Conservation (phyloP, 2,888 invertebrate species). For the Ophion costatus region DNA sequence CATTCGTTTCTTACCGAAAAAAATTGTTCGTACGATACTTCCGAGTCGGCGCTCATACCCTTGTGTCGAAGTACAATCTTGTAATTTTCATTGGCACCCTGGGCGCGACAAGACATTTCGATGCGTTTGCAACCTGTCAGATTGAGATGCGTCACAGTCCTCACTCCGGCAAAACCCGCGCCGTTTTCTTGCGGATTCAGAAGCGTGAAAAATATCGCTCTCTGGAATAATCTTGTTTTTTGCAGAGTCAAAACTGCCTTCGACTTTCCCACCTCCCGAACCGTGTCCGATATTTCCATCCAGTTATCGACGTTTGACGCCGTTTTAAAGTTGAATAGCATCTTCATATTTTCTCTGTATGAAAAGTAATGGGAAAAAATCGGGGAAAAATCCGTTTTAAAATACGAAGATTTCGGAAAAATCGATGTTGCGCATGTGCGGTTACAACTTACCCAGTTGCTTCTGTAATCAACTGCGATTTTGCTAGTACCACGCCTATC, state of each 20-base stretch:
- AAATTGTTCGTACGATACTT: conserved; percentile 87
- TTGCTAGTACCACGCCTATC: conserved; percentile 17
- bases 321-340: conserved; percentile 86
- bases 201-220: conserved; percentile 87
- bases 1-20: conserved; percentile 76
- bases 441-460: conserved; percentile 1
- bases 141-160: conserved; percentile 84
- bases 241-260: conserved; percentile 87
- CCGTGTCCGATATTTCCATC: conserved; percentile 88
- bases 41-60: conserved; percentile 85
- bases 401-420: not conserved
- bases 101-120: conserved; percentile 85
- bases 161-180: conserved; percentile 88
- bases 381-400: not conserved
- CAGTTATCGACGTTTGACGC: conserved; percentile 85
- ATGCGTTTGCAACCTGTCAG: conserved; percentile 84
- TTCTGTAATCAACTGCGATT: not conserved
- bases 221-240: conserved; percentile 86
- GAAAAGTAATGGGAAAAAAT: not conserved
- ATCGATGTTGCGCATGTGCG: not conserved
- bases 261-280: conserved; percentile 87
- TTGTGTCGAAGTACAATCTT: conserved; percentile 87
- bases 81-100: conserved; percentile 86
- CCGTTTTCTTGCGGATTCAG: conserved; percentile 88
- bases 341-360: conserved; percentile 67